Conservation (phyloP, 2,888 invertebrate species). For the Pollenia griseotomentosa region DNA sequence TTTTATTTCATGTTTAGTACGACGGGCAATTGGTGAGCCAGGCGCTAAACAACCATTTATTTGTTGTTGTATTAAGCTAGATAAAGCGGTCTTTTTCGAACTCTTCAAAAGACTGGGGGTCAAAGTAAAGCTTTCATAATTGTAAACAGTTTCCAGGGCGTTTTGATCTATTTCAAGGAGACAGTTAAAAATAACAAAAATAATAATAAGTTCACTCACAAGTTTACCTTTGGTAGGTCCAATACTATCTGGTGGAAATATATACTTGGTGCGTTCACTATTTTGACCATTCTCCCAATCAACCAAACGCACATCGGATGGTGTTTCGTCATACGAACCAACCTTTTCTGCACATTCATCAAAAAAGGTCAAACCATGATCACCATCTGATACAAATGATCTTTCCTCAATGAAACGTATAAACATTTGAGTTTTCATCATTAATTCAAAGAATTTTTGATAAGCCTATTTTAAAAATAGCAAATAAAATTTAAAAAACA, state of each 20-base stretch:
- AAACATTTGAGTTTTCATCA: constrained; percentile 98
- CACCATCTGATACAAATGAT: constrained; percentile 99
- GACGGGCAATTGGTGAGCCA: constrained; percentile 95
- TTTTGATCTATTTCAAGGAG: constrained; percentile 72
- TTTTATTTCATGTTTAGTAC: constrained; percentile 98
- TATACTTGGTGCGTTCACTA: constrained; percentile 96
- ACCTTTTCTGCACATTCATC: constrained; percentile 97
- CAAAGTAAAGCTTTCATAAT: constrained; percentile 87
- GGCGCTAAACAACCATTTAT: constrained; percentile 85
- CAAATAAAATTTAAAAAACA: constrained; percentile 1
- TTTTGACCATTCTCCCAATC: constrained; percentile 92
- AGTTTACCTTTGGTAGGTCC: constrained; percentile 74
- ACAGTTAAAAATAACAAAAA: not conserved
- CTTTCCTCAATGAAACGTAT: constrained; percentile 99
- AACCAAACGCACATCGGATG: constrained; percentile 88
- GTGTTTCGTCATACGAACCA: constrained; percentile 85
- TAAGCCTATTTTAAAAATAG: constrained; percentile 85
- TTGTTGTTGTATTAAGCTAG: constrained; percentile 82
- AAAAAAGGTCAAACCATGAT: constrained; percentile 97
- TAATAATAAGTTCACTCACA: too few species aligned
- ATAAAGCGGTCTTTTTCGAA: constrained; percentile 79
- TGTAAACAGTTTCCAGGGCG: constrained; percentile 81
- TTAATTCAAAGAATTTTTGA: constrained; percentile 93
- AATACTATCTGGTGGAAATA: constrained; percentile 94
- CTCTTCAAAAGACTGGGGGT: constrained; percentile 86